Conservation (phyloP, 2,113 vertebrate species). For the Plecotus auritus region DNA sequence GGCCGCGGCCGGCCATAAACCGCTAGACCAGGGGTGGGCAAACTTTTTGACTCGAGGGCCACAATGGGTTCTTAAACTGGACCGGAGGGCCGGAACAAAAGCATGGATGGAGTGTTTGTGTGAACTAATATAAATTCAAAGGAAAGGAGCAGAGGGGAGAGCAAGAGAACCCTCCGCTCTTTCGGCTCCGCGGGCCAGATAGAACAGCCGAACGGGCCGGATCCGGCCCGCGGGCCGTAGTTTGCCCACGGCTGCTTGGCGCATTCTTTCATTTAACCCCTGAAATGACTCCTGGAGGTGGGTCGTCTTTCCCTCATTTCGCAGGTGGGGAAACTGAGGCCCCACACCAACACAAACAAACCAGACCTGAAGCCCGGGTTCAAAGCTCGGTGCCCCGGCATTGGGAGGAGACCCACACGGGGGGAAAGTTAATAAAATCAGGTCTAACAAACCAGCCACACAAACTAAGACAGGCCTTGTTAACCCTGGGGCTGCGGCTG, state of each 20-base stretch:
- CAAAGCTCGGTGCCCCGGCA: not conserved
- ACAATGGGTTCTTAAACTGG: too few relatives aligned
- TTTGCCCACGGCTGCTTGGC: too few relatives aligned
- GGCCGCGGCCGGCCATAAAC: not conserved
- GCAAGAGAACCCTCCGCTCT: too few relatives aligned
- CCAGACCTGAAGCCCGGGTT: not conserved
- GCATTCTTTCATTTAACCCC: not conserved
- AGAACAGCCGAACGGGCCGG: too few relatives aligned
- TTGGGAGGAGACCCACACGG: not conserved
- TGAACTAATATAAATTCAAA: too few relatives aligned
- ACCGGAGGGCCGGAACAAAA: too few relatives aligned
- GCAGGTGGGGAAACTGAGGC: not conserved
- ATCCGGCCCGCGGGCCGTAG: too few relatives aligned
- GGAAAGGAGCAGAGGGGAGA: too few relatives aligned
- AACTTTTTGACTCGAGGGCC: too few relatives aligned
- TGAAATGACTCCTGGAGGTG: not conserved
- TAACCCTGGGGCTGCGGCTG: not conserved
- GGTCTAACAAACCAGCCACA: not conserved
- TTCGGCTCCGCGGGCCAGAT: too few relatives aligned
- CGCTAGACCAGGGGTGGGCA: too few relatives aligned
- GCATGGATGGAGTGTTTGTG: too few relatives aligned
- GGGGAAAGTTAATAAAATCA: not conserved
- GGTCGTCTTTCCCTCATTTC: not conserved
- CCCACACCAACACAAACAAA: not conserved
- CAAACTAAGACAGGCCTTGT: not conserved